These are phyloP conservation scores for Dromiciops gliroides DNA, from an alignment of 2,113 vertebrate species.

Conservation along the genomic window DNA sequence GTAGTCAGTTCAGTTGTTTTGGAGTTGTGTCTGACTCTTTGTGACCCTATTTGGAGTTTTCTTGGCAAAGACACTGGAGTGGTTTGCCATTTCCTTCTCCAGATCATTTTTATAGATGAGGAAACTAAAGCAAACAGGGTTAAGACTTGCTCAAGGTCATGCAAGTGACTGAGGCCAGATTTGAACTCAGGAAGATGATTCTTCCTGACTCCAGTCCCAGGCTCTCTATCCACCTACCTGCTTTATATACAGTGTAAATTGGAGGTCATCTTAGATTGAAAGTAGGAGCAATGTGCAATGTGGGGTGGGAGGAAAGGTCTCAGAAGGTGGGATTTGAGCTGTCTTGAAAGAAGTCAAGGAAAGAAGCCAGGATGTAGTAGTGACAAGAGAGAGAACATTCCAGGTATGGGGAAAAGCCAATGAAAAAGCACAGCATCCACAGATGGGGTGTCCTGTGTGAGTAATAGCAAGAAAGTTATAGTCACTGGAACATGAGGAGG, in stretches of 20 bases:
- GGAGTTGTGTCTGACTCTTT: background rate
- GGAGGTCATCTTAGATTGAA: background rate
- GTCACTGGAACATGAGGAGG: background rate
- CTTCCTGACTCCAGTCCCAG: too few species aligned
- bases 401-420: background rate
- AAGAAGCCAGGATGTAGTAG: background rate
- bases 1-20: background rate
- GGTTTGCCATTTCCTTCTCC: too few species aligned
- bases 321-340: background rate
- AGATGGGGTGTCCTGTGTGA: background rate
- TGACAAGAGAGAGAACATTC: background rate
- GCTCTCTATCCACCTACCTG: background rate
- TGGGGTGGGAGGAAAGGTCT: background rate
- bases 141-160: background rate
- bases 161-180: background rate
- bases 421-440: background rate
- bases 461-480: background rate
- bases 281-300: background rate
- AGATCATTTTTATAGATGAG: too few species aligned
- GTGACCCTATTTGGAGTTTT: background rate
- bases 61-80: background rate
- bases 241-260: background rate
- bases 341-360: background rate
- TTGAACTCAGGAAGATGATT: background rate
- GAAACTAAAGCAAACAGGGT: background rate